Conservation (phyloP, 92 coral and sea anemone species). For the Diadumene lineata region DNA sequence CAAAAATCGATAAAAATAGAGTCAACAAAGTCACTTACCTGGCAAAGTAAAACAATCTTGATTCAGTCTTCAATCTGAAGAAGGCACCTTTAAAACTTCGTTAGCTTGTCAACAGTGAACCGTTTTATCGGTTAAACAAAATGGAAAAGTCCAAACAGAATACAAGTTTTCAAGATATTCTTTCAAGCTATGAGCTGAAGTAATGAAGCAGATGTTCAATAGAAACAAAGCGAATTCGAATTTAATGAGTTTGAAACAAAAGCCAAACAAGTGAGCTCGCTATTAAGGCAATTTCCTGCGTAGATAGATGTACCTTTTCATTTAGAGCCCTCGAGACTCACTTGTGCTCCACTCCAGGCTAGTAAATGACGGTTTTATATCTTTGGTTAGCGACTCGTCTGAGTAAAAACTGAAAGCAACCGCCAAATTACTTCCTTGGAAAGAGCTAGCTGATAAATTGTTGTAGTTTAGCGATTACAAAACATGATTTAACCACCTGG, state of each 20-base stretch:
- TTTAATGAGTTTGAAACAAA: slow-evolving; percentile 48
- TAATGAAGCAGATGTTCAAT: slow-evolving; percentile 41
- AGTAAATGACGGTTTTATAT: slow-evolving; percentile 13
- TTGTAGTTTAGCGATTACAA: slow-evolving; percentile 39
- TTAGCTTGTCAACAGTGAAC: neutral
- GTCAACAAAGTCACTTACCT: neutral
- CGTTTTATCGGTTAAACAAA: slow-evolving; percentile 21
- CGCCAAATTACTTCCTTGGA: slow-evolving; percentile 46
- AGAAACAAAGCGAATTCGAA: slow-evolving; percentile 42
- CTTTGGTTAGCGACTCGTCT: slow-evolving; percentile 4
- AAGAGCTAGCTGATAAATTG: slow-evolving; percentile 32
- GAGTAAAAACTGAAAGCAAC: neutral
- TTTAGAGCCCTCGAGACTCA: slow-evolving; percentile 32
- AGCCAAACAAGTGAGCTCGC: slow-evolving; percentile 31
- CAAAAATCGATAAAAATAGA: neutral
- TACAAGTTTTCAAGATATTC: slow-evolving; percentile 14
- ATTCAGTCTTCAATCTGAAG: neutral
- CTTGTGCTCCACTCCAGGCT: slow-evolving; percentile 1
- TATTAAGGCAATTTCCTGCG: slow-evolving; percentile 39
- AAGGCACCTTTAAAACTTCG: too few relatives aligned
- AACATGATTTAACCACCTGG: slow-evolving; percentile 70
- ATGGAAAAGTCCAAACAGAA: neutral
- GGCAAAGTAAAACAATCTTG: neutral
- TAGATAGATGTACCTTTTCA: slow-evolving; percentile 16
- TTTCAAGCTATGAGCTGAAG: slow-evolving; percentile 20